Evolutionary conservation across 2,113 vertebrate species (phyloP).

Genomic region (Pomatorhinus ruficollis): DNA sequence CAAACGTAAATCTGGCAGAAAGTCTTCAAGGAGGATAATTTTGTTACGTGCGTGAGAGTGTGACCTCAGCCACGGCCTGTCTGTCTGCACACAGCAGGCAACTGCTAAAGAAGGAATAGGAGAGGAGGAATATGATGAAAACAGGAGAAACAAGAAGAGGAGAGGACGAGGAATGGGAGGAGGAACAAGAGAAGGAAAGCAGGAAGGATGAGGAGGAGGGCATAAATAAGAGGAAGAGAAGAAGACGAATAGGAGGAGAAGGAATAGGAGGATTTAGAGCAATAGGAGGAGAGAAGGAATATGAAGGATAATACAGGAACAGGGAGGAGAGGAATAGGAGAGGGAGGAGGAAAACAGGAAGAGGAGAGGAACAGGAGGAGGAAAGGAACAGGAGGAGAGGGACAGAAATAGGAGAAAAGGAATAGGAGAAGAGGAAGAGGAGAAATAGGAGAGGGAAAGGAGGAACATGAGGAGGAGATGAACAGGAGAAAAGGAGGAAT

Average conservation of each 20-base stretch:
- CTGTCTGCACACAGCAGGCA: background rate
- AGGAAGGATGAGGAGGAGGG: background rate
- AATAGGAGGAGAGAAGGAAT: background rate
- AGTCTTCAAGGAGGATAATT: background rate
- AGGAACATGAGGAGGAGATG: background rate
- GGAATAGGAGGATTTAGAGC: background rate
- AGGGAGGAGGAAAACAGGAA: background rate
- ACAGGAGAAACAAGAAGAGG: background rate
- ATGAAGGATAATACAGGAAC: background rate
- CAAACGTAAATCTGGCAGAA: background rate
- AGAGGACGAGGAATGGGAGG: background rate
- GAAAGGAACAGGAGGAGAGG: background rate
- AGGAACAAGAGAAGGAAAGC: background rate
- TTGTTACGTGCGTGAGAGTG: too few species aligned
- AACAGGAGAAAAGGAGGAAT: background rate
- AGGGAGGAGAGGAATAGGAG: background rate
- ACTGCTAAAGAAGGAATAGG: background rate
- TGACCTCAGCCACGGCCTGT: background rate
- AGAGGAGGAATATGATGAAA: background rate
- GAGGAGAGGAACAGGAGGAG: background rate
- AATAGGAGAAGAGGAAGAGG: background rate
- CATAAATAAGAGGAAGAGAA: background rate
- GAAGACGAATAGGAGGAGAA: background rate
- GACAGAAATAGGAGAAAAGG: background rate
- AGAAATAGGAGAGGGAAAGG: background rate